Base-by-base conservation (phyloP, 2,113 vertebrate genomes). In the Nansenia antarctica region DNA sequence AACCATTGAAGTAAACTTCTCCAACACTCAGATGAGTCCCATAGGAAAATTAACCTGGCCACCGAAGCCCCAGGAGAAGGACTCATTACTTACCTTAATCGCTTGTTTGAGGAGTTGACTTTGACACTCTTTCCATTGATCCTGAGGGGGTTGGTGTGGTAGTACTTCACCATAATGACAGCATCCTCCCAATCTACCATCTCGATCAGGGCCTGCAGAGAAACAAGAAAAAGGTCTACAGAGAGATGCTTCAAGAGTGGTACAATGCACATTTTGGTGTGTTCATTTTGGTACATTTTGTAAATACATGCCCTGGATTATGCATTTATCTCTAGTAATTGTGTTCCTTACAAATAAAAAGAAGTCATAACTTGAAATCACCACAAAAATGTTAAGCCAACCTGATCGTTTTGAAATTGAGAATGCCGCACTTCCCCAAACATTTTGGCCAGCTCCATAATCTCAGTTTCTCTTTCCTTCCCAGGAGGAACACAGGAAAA, bases 81-180 rank as follows among this genome's bases (percentile, higher is more conserved):
- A 58, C 22, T 31, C 54, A n/a, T 30, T 15, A 45, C 69, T 55
- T 70, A 84, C 82, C 76, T 65, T 29, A 79, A 18, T 14, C 24
- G 69, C 47, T 65, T 53, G 34, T 70, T 42, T 14, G 31, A 37
- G 30, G 54, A 18, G 45, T n/a, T 57, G 7, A 84, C 79, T 53
- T 66, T 76, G 62, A 81, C 55, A 39, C 59, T 74, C 34, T 60
- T 81, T 52, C 79, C 82, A 24, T 74, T 70, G 53, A 81, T 81
- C 76, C 69, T 78, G 5, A 84, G 68, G 3, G 82, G 76, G 64
- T 81, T 81, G 53, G 55, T 61, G 64, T 74, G 53, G 58, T 84
- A 84, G 57, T 84, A 84, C 45, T 84, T 84, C 53, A 84, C 79
- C 82, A 84, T 84, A 55, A 84, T 76, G 14, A 79, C 78, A 5